Percentiles rank a stretch among this genome's conserved stretches.
Conservation (phyloP, 2,113 vertebrate species). For the Camelus bactrianus region DNA sequence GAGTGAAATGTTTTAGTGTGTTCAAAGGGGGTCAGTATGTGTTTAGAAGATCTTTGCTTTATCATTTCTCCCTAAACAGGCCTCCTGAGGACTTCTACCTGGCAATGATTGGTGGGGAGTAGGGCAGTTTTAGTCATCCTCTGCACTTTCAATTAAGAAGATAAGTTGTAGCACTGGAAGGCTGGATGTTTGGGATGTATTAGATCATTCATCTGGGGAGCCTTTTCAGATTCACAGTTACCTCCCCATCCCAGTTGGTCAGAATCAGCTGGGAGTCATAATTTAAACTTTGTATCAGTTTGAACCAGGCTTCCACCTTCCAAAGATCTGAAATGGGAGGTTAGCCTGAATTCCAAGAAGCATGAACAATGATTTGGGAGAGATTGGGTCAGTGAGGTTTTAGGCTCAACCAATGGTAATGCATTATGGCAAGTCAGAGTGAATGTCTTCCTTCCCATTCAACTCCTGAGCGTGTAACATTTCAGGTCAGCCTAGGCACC, state of each 20-base stretch:
- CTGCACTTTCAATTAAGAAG: conserved; percentile 49
- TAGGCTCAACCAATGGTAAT: conserved; percentile 19
- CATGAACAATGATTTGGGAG: conserved; percentile 31
- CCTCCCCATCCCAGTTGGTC: not conserved
- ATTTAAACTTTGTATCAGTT: conserved; percentile 51
- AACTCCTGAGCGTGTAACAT: conserved; percentile 29
- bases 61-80: conserved; percentile 25
- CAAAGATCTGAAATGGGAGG: conserved; percentile 33
- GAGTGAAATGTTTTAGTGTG: conserved; percentile 13
- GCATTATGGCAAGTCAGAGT: not conserved
- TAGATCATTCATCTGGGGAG: not conserved
- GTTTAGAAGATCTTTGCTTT: not conserved
- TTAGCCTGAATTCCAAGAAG: conserved; percentile 56
- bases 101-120: not conserved
- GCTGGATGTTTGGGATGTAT: not conserved
- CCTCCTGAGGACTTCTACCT: not conserved
- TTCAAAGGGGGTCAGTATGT: conserved; percentile 33
- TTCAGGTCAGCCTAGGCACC: conserved; percentile 48
- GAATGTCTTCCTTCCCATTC: not conserved
- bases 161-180: not conserved
- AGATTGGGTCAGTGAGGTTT: conserved; percentile 31
- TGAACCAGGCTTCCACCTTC: not conserved
- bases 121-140: not conserved
- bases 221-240: conserved; percentile 1
- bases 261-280: not conserved